phyloP scores from a whole-genome alignment of 2,797 vertebrate genomes.

The Artibeus jamaicensis region DNA sequence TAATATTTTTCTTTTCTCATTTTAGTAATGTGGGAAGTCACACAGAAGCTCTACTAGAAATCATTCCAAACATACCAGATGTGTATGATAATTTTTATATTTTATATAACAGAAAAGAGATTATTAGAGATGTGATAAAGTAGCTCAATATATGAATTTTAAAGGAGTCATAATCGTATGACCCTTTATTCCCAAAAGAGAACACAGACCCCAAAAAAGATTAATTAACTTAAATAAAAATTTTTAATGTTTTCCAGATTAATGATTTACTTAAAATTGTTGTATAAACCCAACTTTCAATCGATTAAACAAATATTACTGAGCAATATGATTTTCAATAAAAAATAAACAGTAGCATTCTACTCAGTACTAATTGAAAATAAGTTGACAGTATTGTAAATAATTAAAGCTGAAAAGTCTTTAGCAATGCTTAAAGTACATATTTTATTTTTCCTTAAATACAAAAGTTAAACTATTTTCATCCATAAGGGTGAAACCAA shows the following conservation, averaged over 20 bases:
- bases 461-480: not conserved
- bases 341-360: not conserved
- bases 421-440: not conserved
- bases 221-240: not conserved
- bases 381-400: not conserved
- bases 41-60: not conserved
- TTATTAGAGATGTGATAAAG: not conserved
- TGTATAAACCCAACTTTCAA: not conserved
- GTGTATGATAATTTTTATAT: not conserved
- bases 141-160: not conserved
- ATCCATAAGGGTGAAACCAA: not conserved
- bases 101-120: not conserved
- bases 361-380: not conserved
- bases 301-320: not conserved
- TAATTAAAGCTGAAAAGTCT: not conserved
- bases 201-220: not conserved
- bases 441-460: not conserved
- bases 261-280: not conserved
- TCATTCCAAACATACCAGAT: not conserved
- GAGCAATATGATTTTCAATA: not conserved
- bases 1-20: not conserved
- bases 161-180: not conserved
- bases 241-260: not conserved
- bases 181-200: not conserved
- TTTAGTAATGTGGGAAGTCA: not conserved